These are phyloP conservation scores for Cerceris ruficornis DNA, from an alignment of 2,888 invertebrate species.

Conservation along the genomic window DNA sequence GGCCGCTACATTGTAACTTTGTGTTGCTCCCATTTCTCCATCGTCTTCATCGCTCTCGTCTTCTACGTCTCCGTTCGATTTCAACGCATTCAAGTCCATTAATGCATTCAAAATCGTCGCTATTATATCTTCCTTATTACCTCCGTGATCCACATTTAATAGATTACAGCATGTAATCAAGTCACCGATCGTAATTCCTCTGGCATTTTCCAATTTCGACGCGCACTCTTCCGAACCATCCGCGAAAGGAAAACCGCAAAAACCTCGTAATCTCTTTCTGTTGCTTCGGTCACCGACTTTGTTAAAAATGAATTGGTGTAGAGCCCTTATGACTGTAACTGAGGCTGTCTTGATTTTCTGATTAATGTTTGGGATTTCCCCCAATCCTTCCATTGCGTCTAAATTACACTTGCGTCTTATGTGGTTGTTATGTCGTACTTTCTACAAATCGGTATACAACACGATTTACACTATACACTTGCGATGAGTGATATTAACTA, in stretches of 20 bases:
- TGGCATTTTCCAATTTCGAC: slow-evolving; percentile 27
- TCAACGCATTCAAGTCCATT: slow-evolving; percentile 23
- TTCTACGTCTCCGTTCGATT: too few species aligned
- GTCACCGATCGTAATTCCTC: slow-evolving; percentile 30
- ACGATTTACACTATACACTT: background rate
- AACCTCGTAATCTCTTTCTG: slow-evolving; percentile 35
- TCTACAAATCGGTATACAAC: too few species aligned
- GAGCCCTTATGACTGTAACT: slow-evolving; percentile 9
- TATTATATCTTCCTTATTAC: slow-evolving; percentile 23
- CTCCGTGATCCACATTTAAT: slow-evolving; percentile 36
- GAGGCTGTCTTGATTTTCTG: slow-evolving; percentile 27
- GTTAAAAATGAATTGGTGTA: slow-evolving; percentile 37
- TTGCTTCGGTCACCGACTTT: slow-evolving; percentile 34
- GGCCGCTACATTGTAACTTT: too few species aligned
- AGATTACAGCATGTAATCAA: slow-evolving; percentile 39
- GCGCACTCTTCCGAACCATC: slow-evolving; percentile 17
- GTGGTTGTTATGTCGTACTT: too few species aligned
- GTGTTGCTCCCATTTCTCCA: slow-evolving; percentile 9
- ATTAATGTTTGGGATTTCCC: slow-evolving; percentile 3
- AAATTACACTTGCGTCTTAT: too few species aligned
- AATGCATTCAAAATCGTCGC: slow-evolving; percentile 12
- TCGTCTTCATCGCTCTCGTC: slow-evolving; percentile 9
- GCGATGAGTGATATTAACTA: background rate
- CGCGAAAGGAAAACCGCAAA: slow-evolving; percentile 37
- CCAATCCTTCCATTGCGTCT: slow-evolving; percentile 9